Evolutionary conservation across 2,888 invertebrate species (phyloP), one percentile per base, ranked within the genome.

Genomic region (Augiades crinisus): DNA sequence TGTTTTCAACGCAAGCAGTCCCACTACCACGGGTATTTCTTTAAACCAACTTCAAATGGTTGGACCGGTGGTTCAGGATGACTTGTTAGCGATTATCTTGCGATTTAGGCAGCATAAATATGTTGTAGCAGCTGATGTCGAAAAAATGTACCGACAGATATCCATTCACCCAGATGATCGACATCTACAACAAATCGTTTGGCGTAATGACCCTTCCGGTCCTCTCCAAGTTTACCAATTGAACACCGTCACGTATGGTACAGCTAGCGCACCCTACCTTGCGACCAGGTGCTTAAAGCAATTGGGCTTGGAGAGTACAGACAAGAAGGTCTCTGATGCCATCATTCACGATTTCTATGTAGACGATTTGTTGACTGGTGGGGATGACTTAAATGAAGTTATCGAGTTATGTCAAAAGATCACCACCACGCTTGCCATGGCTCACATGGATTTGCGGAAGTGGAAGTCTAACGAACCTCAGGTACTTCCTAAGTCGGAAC

Each of bases 331-430:
- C 5, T 12, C 54, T 4, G 50, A 60, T 12, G 40, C 56, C 3
- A 64, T 62, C 10, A 30, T 46, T 0, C 58, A 63, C 14, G 63
- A 68, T 24, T 59, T 62, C 36, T 67, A 65, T 46, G 61, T 65
- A 0, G 61, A 57, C 14, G 57, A 59, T 13, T 22, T 57, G 3
- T 27, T 60, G 2, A 58, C 58, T 8, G 60, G 62, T 12, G 19
- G 17, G 3, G 51, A 59, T 13, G 12, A 51, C 16, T 16, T 59
- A 12, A 10, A 50, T 7, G 53, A 58, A 5, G 46, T 55, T 1
- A 10, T 10, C 3, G 5, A 43, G 0, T 37, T 64, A 0, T 59
- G 55, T 13, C 4, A 34, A 0, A 10, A 47, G 5, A 47, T 63
- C 0, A 62, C 61, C 4, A 12, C 36, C 4, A 53, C 30, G 3